These are phyloP conservation scores for Onychorhynchus coronatus DNA, from an alignment of 2,113 vertebrate species.

Conservation along the genomic window DNA sequence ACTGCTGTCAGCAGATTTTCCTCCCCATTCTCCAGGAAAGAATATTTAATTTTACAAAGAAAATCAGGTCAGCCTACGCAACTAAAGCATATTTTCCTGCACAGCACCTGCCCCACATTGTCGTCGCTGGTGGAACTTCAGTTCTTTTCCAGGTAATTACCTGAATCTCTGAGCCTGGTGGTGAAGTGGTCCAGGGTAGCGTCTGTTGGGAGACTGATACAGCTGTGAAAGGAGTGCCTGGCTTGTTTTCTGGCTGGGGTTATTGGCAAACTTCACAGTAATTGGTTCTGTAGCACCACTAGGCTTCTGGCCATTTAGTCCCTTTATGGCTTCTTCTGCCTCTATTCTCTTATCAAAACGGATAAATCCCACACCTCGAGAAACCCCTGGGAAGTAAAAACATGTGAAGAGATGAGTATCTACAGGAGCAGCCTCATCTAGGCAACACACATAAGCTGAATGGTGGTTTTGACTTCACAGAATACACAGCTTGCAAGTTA, in stretches of 20 bases:
- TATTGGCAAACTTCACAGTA: constrained; percentile 99
- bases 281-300: constrained; percentile 97
- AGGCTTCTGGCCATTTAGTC: constrained; percentile 99
- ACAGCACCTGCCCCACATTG: constrained; percentile 14
- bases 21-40: constrained; percentile 60
- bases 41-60: constrained; percentile 66
- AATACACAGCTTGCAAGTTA: neutral
- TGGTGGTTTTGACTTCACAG: neutral
- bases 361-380: constrained; percentile 98
- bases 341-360: constrained; percentile 99
- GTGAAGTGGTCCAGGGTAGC: constrained; percentile 97
- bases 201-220: constrained; percentile 98
- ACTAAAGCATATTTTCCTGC: constrained; percentile 44
- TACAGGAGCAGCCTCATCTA: neutral
- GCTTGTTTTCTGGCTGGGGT: constrained; percentile 99
- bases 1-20: constrained; percentile 58
- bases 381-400: constrained; percentile 84
- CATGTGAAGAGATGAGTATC: neutral
- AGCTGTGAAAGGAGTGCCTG: constrained; percentile 98
- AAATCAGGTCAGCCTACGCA: constrained; percentile 54
- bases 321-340: constrained; percentile 99
- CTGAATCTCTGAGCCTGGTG: constrained; percentile 99
- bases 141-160: constrained; percentile 78
- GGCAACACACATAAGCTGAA: neutral
- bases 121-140: neutral